These are phyloP conservation scores for Anisognathus igniventris DNA, from an alignment of 2,797 vertebrate genomes.

Conservation along the genomic window DNA sequence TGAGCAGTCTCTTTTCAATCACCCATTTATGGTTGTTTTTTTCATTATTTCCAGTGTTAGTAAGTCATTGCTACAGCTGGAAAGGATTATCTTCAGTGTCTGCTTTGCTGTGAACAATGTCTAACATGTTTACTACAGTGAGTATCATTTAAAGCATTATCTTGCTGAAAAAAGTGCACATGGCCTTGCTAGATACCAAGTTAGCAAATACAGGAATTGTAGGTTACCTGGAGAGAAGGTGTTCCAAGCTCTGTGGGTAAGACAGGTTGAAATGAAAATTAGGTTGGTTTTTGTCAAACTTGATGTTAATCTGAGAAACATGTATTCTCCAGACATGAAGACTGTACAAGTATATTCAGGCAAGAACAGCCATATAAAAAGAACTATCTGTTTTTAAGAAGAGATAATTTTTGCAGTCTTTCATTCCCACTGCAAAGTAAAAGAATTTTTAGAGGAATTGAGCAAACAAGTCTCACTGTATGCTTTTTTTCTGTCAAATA, in stretches of 20 bases:
- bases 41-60: neutral
- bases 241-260: neutral
- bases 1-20: neutral
- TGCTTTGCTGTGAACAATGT: neutral
- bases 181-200: neutral
- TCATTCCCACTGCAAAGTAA: neutral
- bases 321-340: neutral
- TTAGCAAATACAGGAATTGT: neutral
- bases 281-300: neutral
- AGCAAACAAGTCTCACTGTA: neutral
- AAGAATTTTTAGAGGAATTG: neutral
- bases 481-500: neutral
- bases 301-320: neutral
- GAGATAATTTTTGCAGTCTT: neutral
- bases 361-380: neutral
- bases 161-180: neutral
- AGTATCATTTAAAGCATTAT: neutral
- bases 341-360: neutral
- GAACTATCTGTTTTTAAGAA: neutral
- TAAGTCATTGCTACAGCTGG: neutral
- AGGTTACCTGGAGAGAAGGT: neutral
- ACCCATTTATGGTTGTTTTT: neutral
- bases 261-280: neutral
- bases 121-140: neutral
- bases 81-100: neutral